Percentiles rank a stretch among this genome's conserved stretches.
These are phyloP conservation scores for Callipepla squamata DNA, from an alignment of 2,113 vertebrate species.

Conservation along the genomic window DNA sequence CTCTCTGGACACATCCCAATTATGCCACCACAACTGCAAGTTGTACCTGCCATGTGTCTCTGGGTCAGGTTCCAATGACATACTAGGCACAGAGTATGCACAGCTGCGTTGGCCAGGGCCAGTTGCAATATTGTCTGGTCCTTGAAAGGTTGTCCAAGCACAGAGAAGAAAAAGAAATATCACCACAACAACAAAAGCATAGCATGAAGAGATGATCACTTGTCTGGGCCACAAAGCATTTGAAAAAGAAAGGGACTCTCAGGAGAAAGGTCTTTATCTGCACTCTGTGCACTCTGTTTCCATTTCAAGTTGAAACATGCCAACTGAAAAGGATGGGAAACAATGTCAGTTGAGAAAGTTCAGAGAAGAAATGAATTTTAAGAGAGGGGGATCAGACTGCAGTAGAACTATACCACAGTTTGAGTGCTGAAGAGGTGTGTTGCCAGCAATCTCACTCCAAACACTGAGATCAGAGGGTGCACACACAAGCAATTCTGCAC, in stretches of 20 bases:
- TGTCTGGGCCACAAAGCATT: neutral
- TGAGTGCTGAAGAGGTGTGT: fast-evolving
- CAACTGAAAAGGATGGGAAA: neutral
- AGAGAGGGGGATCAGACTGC: neutral
- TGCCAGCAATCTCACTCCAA: neutral
- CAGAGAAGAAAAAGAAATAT: neutral
- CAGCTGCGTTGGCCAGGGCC: neutral
- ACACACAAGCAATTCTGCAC: neutral
- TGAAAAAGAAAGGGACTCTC: neutral
- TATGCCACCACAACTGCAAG: neutral
- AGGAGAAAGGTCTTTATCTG: neutral
- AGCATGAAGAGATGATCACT: neutral
- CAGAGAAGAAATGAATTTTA: neutral
- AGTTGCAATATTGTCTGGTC: neutral
- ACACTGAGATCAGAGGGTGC: neutral
- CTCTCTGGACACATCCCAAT: neutral
- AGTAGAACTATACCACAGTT: neutral
- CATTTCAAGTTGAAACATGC: neutral
- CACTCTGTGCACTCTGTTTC: neutral
- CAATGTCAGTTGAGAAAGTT: neutral
- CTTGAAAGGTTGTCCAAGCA: neutral
- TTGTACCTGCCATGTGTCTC: neutral
- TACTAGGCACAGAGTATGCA: neutral
- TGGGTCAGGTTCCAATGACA: neutral
- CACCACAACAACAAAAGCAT: neutral